phyloP scores from a whole-genome alignment of 2,113 vertebrate species.

The Vireo altiloquus region DNA sequence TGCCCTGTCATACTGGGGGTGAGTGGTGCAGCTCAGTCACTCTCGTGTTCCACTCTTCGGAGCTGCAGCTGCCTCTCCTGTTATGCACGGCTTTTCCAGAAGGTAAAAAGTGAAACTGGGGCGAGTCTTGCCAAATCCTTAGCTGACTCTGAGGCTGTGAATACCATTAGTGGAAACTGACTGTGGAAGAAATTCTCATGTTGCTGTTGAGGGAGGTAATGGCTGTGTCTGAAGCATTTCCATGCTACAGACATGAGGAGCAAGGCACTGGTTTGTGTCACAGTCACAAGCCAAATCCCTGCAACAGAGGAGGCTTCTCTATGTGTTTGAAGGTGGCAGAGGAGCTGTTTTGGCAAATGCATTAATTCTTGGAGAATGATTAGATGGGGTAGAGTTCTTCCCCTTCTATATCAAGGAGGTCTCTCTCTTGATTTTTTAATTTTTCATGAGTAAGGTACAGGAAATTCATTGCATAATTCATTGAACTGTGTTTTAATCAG shows the following conservation, averaged over 20 bases:
- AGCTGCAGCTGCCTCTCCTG: not conserved
- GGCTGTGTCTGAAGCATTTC: not conserved
- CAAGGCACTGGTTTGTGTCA: not conserved
- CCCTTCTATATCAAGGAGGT: not conserved
- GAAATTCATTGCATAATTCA: not conserved
- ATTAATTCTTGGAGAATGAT: not conserved
- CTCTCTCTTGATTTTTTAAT: not conserved
- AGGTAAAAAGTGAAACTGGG: not conserved
- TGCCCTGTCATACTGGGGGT: fast-evolving
- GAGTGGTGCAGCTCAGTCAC: fast-evolving
- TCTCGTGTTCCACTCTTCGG: fast-evolving
- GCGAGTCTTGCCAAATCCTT: not conserved
- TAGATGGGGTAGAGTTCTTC: not conserved
- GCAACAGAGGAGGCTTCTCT: not conserved
- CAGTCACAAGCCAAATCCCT: not conserved
- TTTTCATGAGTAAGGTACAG: not conserved
- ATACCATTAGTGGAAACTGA: not conserved
- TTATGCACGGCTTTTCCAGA: not conserved
- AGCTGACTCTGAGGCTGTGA: not conserved
- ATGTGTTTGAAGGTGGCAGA: not conserved
- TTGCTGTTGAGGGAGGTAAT: not conserved
- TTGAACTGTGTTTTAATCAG: not conserved
- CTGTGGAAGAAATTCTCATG: not conserved
- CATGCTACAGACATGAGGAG: fast-evolving
- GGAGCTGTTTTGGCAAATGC: not conserved